Conservation (phyloP, 2,797 vertebrate species). For the Artibeus jamaicensis region DNA sequence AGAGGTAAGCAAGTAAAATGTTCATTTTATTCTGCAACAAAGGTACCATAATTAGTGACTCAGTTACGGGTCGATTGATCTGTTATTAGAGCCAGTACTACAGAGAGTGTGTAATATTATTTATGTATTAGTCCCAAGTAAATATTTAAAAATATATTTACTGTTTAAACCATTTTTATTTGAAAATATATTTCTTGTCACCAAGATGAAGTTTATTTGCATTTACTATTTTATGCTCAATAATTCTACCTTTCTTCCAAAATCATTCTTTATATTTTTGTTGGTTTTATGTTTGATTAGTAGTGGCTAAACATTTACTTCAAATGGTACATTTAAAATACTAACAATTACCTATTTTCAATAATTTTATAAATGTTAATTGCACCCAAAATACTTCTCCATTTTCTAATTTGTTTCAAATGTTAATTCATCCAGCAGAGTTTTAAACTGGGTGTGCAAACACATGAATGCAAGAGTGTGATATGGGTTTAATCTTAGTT, state of each 20-base stretch:
- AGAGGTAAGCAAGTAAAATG: conserved; percentile 43
- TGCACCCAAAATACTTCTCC: not conserved
- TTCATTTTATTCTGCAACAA: conserved; percentile 52
- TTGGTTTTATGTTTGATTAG: not conserved
- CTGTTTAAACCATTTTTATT: not conserved
- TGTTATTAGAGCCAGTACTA: not conserved
- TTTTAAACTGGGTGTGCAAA: not conserved
- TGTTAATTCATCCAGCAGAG: not conserved
- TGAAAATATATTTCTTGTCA: not conserved
- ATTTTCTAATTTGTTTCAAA: not conserved
- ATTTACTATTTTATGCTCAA: not conserved
- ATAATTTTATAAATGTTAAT: not conserved
- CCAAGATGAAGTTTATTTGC: not conserved
- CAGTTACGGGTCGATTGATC: not conserved
- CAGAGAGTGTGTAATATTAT: not conserved
- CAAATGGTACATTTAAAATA: not conserved
- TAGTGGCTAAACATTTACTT: not conserved
- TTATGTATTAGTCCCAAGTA: not conserved
- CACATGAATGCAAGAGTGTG: not conserved
- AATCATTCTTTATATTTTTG: not conserved
- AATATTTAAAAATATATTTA: not conserved
- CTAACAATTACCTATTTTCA: not conserved
- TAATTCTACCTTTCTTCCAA: not conserved
- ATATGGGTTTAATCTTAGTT: not conserved
- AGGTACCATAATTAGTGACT: conserved; percentile 30